These are phyloP conservation scores for Harpagifer antarcticus DNA, from an alignment of 2,797 vertebrate species.

Conservation along the genomic window DNA sequence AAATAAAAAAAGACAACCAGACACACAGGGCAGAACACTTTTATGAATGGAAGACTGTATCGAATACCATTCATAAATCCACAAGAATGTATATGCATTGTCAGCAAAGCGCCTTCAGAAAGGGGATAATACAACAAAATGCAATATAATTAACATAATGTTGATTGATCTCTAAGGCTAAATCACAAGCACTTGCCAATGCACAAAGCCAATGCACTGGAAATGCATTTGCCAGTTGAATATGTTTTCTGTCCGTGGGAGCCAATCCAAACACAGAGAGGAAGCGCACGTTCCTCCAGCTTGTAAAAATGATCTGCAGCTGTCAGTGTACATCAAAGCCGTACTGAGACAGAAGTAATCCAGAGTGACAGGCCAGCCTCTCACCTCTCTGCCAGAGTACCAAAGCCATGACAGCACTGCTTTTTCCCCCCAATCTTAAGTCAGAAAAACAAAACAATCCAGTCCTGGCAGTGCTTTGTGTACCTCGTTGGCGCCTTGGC, in stretches of 20 bases:
- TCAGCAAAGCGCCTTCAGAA: neutral
- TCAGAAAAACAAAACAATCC: conserved; percentile 74
- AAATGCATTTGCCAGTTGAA: conserved; percentile 12
- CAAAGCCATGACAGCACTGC: conserved; percentile 64
- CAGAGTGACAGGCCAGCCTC: conserved; percentile 73
- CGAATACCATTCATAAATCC: conserved; percentile 82
- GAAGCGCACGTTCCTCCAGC: conserved; percentile 65
- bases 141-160: neutral
- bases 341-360: conserved; percentile 74
- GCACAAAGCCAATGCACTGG: neutral
- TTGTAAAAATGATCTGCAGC: conserved; percentile 62
- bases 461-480: conserved; percentile 28
- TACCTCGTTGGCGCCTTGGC: conserved; percentile 44
- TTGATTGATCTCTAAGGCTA: neutral
- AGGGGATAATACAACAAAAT: neutral
- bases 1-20: conserved; percentile 30
- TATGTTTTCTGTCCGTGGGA: conserved; percentile 26
- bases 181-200: neutral
- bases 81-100: conserved; percentile 26
- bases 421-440: conserved; percentile 39
- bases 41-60: conserved; percentile 80
- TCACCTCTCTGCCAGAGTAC: conserved; percentile 59
- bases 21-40: conserved; percentile 55
- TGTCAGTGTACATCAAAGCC: conserved; percentile 78
- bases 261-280: conserved; percentile 69